phyloP scores from a whole-genome alignment of 53 echinoderm and acorn worm species.

The Mesocentrotus franciscanus region DNA sequence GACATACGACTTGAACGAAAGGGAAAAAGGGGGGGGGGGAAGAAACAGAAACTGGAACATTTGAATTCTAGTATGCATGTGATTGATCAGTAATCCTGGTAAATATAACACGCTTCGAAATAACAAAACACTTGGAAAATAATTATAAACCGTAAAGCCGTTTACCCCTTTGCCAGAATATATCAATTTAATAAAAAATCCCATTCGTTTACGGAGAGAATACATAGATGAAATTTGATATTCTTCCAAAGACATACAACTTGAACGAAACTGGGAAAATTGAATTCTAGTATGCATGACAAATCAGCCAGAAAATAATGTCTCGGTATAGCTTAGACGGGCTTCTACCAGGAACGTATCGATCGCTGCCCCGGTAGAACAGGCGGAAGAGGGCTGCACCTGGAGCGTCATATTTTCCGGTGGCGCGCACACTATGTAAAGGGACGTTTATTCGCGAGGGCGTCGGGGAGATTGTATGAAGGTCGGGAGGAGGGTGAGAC shows the following conservation, averaged over 20 bases:
- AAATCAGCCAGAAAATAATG: constrained; percentile 20
- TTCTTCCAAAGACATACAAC: neutral
- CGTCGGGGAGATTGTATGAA: neutral
- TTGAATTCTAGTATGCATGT: too few relatives aligned
- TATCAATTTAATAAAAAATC: neutral
- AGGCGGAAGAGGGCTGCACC: constrained; percentile 16
- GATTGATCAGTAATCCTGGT: too few relatives aligned
- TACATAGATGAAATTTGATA: neutral
- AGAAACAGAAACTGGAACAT: too few relatives aligned
- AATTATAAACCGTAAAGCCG: too few relatives aligned
- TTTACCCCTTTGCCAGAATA: neutral
- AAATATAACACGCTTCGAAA: too few relatives aligned
- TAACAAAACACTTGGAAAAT: too few relatives aligned
- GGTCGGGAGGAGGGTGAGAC: neutral
- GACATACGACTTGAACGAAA: neutral
- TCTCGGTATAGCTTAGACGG: neutral
- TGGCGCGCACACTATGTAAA: neutral
- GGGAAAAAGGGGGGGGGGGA: neutral
- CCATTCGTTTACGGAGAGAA: neutral
- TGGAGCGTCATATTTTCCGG: constrained; percentile 12
- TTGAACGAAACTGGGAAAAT: neutral
- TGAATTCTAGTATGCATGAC: neutral
- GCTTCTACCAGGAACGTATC: neutral
- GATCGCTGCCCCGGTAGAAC: neutral
- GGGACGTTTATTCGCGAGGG: neutral